Evolutionary conservation across 2,888 invertebrate species (phyloP).

Genomic region (Catocala nupta): DNA sequence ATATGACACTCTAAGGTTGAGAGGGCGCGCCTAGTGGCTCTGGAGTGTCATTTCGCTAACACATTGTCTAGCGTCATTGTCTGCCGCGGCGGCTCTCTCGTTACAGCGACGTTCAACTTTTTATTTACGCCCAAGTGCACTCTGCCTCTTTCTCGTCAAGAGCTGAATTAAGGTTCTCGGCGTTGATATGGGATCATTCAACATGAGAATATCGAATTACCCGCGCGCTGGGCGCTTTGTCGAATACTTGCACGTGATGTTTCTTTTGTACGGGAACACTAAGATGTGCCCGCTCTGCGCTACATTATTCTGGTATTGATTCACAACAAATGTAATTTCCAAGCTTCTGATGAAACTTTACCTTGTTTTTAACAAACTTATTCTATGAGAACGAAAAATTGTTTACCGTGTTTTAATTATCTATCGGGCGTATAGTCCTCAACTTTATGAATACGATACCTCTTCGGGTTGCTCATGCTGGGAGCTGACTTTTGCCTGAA

Average conservation of each 20-base stretch:
- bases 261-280: slow-evolving; percentile 66
- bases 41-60: slow-evolving; percentile 81
- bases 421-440: slow-evolving; percentile 41
- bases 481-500: slow-evolving; percentile 27
- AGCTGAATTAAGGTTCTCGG: slow-evolving; percentile 84
- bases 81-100: slow-evolving; percentile 74
- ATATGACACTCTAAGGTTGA: slow-evolving; percentile 61
- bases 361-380: slow-evolving; percentile 20
- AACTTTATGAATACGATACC: slow-evolving; percentile 53
- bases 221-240: slow-evolving; percentile 83
- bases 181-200: slow-evolving; percentile 87
- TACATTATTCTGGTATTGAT: slow-evolving; percentile 44
- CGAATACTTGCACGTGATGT: slow-evolving; percentile 83
- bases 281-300: slow-evolving; percentile 18
- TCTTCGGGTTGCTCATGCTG: slow-evolving; percentile 49
- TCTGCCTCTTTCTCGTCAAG: slow-evolving; percentile 80
- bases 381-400: slow-evolving; percentile 21
- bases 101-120: slow-evolving; percentile 84
- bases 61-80: slow-evolving; percentile 85
- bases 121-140: slow-evolving; percentile 87
- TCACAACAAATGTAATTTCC: slow-evolving; percentile 37
- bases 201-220: slow-evolving; percentile 85
- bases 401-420: slow-evolving; percentile 52
- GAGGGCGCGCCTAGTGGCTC: slow-evolving; percentile 73
- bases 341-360: slow-evolving; percentile 18